Conservation (phyloP, 1,140 invertebrate species). For the Bursaphelenchus mucronatus region DNA sequence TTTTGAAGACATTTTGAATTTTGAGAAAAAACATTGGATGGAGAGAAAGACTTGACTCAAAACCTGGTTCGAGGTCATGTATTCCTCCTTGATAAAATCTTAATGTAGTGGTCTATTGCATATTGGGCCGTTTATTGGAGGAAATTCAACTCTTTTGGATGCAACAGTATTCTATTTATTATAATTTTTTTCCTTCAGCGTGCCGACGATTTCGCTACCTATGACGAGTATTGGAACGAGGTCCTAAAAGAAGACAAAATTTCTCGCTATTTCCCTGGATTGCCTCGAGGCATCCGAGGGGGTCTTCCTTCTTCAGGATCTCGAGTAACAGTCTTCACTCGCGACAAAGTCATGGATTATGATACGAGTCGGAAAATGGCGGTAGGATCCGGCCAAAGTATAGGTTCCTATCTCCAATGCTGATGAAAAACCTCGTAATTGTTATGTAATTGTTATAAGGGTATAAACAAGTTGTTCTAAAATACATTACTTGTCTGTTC, state of each 20-base stretch:
- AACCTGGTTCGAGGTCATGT: no score
- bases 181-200: conserved; percentile 22
- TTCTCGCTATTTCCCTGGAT: conserved; percentile 31
- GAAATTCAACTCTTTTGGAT: neutral
- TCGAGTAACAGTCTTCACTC: conserved; percentile 15
- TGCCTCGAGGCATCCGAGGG: conserved; percentile 30
- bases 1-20: no score
- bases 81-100: no score
- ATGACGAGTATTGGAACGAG: conserved; percentile 41
- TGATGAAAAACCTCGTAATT: neutral
- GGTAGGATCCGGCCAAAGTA: conserved; percentile 8
- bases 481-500: no score
- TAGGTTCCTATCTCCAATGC: conserved; percentile 9
- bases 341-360: conserved; percentile 8
- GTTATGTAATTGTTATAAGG: no score
- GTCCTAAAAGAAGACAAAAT: conserved; percentile 24
- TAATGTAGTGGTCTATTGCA: no score
- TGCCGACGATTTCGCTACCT: conserved; percentile 37
- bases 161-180: neutral
- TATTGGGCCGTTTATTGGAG: neutral
- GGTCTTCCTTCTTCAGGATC: conserved; percentile 19
- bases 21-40: no score
- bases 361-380: conserved; percentile 32
- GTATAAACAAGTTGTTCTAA: no score
- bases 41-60: no score